These are phyloP conservation scores for Pogonomyrmex barbatus DNA, from an alignment of 1,140 invertebrate species.

Conservation along the genomic window DNA sequence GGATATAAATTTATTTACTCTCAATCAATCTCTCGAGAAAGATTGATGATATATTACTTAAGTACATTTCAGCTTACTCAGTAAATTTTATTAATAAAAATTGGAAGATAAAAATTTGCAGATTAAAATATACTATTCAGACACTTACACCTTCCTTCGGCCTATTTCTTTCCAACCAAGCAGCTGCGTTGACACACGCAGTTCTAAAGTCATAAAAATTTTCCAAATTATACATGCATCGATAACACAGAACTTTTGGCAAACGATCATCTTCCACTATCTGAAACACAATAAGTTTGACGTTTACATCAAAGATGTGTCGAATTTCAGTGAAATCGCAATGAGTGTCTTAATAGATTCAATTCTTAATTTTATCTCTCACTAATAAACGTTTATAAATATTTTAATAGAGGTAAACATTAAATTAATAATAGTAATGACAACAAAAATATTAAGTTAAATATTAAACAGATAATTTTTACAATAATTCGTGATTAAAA, in stretches of 20 bases:
- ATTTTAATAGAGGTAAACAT: neutral
- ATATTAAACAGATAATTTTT: neutral
- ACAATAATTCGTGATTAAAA: neutral
- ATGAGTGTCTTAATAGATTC: neutral
- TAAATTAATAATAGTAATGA: neutral
- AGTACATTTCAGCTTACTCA: neutral
- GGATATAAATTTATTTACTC: neutral
- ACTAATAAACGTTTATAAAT: neutral
- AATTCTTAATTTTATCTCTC: neutral
- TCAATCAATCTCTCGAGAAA: neutral
- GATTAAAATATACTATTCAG: neutral
- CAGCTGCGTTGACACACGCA: constrained; percentile 85
- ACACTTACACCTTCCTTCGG: constrained; percentile 78
- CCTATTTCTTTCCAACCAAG: constrained; percentile 82
- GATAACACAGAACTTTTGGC: constrained; percentile 86
- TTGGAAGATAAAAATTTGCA: neutral
- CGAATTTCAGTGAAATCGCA: neutral
- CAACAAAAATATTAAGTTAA: too few species aligned
- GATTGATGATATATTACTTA: neutral
- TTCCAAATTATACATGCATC: constrained; percentile 87
- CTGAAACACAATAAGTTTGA: constrained; percentile 77
- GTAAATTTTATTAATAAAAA: neutral
- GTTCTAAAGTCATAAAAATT: constrained; percentile 87
- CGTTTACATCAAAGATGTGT: neutral
- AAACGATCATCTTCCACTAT: constrained; percentile 85